Percentiles rank a stretch among this genome's conserved stretches.
phyloP scores from a whole-genome alignment of 2,888 invertebrate genomes.

The Sylvicola fuscatus region DNA sequence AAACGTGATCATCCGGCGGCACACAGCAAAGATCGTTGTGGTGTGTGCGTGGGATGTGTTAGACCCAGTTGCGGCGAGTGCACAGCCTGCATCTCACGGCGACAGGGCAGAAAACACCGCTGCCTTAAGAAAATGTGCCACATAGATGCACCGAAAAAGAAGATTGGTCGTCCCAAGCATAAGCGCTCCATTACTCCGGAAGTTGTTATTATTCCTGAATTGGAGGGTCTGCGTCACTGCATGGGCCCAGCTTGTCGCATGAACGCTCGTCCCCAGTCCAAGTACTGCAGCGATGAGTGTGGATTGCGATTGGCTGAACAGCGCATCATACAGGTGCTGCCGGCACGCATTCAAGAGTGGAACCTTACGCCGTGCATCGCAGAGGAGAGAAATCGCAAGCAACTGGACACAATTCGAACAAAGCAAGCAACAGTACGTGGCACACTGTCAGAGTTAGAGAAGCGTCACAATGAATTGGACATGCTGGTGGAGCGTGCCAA shows the following conservation, averaged over 20 bases:
- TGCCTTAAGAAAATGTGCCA: conserved; percentile 31
- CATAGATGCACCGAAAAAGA: conserved; percentile 14
- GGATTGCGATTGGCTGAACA: conserved; percentile 74
- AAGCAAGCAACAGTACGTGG: conserved; percentile 61
- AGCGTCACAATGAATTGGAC: conserved; percentile 57
- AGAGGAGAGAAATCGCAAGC: conserved; percentile 56
- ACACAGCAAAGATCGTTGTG: conserved; percentile 31
- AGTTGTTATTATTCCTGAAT: conserved; percentile 26
- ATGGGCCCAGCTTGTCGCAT: conserved; percentile 75
- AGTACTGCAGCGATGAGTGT: conserved; percentile 87
- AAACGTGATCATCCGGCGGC: conserved; percentile 13
- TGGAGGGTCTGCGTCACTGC: conserved; percentile 57
- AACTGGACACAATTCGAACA: conserved; percentile 50
- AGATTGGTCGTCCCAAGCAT: conserved; percentile 1
- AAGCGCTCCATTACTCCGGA: conserved; percentile 19
- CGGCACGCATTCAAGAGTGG: conserved; percentile 87
- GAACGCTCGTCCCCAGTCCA: conserved; percentile 58
- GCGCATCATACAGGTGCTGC: conserved; percentile 69
- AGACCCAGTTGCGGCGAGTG: conserved; percentile 22
- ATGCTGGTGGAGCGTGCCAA: conserved; percentile 59
- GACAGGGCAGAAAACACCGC: conserved; percentile 25
- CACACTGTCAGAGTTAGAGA: conserved; percentile 59
- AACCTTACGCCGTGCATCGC: conserved; percentile 67
- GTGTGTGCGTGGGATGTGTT: conserved; percentile 51
- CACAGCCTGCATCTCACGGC: conserved; percentile 18